Conservation (phyloP, 2,113 vertebrate genomes). For the Phyllopteryx taeniolatus region DNA sequence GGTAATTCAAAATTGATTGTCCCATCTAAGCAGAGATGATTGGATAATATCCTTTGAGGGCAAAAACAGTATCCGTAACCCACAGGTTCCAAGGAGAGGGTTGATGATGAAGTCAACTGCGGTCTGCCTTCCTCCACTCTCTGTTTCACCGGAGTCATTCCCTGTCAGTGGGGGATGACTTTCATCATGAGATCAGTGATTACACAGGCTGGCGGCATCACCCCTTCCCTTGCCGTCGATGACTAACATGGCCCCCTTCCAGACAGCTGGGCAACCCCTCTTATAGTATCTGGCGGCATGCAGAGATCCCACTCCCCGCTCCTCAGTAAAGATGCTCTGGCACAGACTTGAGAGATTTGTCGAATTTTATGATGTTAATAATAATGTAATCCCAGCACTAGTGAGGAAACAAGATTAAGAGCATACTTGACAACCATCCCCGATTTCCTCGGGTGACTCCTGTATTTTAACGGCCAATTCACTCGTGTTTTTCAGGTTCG, state of each 20-base stretch:
- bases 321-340: constrained; percentile 30
- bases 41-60: neutral
- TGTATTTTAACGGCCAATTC: neutral
- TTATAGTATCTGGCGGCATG: constrained; percentile 32
- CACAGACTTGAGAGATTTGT: constrained; percentile 21
- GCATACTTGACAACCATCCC: neutral
- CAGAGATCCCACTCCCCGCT: constrained; percentile 25
- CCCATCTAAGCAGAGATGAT: neutral
- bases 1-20: neutral
- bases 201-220: constrained; percentile 52
- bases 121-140: constrained; percentile 24
- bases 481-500: neutral
- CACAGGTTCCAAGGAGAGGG: constrained; percentile 36
- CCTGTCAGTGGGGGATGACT: constrained; percentile 37
- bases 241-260: constrained; percentile 39
- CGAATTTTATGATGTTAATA: neutral
- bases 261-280: constrained; percentile 57
- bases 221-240: constrained; percentile 14
- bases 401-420: neutral
- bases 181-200: constrained; percentile 58
- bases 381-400: neutral
- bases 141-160: constrained; percentile 54
- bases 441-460: neutral
- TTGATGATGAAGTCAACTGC: constrained; percentile 60
- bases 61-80: neutral